Evolutionary conservation across 2,797 vertebrate species (phyloP), one percentile per base, ranked within the genome.

Genomic region (Peromyscus attwateri): DNA sequence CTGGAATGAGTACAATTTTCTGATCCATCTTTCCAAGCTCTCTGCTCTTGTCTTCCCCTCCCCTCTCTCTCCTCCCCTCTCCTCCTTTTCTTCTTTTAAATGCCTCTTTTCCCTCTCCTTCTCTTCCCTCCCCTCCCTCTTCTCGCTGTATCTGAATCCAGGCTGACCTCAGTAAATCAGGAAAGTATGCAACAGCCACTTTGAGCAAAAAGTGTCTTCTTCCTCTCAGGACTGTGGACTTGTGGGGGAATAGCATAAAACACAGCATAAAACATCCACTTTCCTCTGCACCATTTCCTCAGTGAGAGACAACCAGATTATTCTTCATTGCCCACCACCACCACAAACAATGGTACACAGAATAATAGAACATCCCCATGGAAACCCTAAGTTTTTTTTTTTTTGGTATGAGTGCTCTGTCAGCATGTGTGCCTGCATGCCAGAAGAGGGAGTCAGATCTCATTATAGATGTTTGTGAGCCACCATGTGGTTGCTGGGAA

Each of bases 61-160:
- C 31, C 0, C 21, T 68, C 40, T 29, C 57, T 46, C 21, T 12
- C 13, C 57, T 40, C 21, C 21, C 10, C 21, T 1, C 4, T 12
- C 3, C 23, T 10, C 2, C 29, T 8, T 27, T 23, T 3, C 6
- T 1, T 7, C 17, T 23, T 1, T 21, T 37, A 68, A 34, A 34
- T 68, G 31, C 7, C 16, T 29, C 31, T 19, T 17, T 12, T 70
- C 0, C 34, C 21, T 37, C 23, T 16, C 10, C 10, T 21, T 14
- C 55, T 31, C 31, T 16, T 6, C 4, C 3, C 12, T 27, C 12
- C 14, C 14, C 14, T 21, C 16, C 23, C 14, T n/a, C 3, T 17
- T 64, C 8, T 19, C 11, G 1, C 21, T 29, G 5, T 13, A 14
- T 64, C 43, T 64, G 55, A 73, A 64, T 81, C 14, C 31, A 79